phyloP scores from a whole-genome alignment of 2,113 vertebrate genomes.

The Himantopus leucocephalus region DNA sequence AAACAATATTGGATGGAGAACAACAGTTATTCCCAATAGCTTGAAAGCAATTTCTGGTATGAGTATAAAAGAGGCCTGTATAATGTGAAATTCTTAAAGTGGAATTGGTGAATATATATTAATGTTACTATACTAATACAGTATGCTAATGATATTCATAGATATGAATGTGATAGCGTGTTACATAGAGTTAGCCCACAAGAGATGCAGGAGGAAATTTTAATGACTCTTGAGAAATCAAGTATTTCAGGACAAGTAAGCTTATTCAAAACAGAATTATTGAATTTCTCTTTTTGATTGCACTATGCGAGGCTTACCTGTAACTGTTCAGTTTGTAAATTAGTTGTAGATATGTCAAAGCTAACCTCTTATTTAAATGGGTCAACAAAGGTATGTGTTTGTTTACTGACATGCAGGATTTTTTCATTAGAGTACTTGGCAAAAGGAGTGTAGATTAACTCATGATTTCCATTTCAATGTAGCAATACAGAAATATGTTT shows the following conservation, averaged over 20 bases:
- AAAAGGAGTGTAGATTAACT: background rate
- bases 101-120: background rate
- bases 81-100: background rate
- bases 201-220: background rate
- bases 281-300: background rate
- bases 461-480: background rate
- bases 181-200: background rate
- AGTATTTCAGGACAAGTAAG: background rate
- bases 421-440: background rate
- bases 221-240: constrained; percentile 11
- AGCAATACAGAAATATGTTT: background rate
- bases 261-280: background rate
- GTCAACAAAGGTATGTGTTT: background rate
- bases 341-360: background rate
- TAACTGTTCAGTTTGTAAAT: background rate
- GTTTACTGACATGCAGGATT: background rate
- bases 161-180: background rate
- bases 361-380: background rate
- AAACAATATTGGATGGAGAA: background rate
- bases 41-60: background rate
- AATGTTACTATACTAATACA: background rate
- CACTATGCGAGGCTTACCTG: background rate
- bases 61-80: background rate
- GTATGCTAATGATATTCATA: background rate
- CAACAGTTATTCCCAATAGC: background rate